Base-by-base conservation (phyloP, 1,140 invertebrate genomes). In the Papilio aristodemus region DNA sequence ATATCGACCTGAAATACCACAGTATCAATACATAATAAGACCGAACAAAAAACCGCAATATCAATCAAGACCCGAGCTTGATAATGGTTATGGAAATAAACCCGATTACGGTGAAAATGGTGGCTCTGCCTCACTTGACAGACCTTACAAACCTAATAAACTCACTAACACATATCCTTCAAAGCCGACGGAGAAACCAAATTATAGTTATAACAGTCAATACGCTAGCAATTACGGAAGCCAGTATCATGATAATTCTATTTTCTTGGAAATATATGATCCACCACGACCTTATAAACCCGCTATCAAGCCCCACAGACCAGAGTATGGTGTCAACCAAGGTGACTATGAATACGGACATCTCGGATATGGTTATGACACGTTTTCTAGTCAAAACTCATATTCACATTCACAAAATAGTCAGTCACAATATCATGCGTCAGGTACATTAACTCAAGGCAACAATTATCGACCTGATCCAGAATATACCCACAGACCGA, bases 251-350 rank as follows among this genome's bases (percentile, higher is more conserved):
- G 86, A 90, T 67, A 86, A 91, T 71, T 84, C 83, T 1, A 84
- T 89, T 43, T 76, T 87, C 62, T 71, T 89, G 1, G 84, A 89
- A 80, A 89, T 91, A 39, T 76, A 83, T 66, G 89, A 89, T 62
- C 87, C 89, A 27, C 86, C 86, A 3, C 76, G 86, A 70, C 81
- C 85, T 7, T 85, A 86, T 41, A 84, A 68, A 41, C 84, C 86
- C 58, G 82, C 85, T 11, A 72, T 39, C 59, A 66, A 71, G 22
- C 69, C 74, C 46, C 64, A 78, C 37, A 82, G 72, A 69, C 83
- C 84, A 37, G 74, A 72, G 43, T 74, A 83, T 68, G 78, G 76
- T 41, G 41, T 70, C 43, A 50, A 63, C 5, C 77, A 78, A 63
- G 70, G 74, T 19, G 67, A 73, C 58, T 81, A 79, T 63, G 78